phyloP scores from a whole-genome alignment of 2,888 invertebrate species.

The Drosophila longiperda region DNA sequence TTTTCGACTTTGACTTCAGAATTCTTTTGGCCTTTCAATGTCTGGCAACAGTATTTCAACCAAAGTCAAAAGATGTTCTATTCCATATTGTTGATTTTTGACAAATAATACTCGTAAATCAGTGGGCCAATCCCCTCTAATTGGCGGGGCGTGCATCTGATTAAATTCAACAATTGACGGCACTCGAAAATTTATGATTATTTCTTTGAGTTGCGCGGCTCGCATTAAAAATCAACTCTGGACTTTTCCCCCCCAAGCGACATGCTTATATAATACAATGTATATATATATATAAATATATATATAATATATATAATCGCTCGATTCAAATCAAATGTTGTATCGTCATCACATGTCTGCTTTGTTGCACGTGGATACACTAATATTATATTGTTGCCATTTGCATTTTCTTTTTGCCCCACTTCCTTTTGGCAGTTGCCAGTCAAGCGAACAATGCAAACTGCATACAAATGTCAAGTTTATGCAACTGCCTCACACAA shows the following conservation, averaged over 20 bases:
- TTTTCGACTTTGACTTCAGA: conserved; percentile 45
- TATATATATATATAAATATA: background rate
- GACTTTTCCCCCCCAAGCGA: conserved; percentile 29
- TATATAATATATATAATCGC: conserved; percentile 7
- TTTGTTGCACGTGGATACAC: conserved; percentile 1
- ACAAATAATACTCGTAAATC: conserved; percentile 42
- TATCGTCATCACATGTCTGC: background rate
- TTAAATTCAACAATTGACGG: conserved; percentile 42
- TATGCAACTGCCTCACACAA: background rate
- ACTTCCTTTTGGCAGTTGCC: conserved; percentile 49
- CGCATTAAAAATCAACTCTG: conserved; percentile 44
- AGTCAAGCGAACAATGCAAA: conserved; percentile 36
- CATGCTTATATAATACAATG: background rate
- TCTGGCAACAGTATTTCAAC: background rate
- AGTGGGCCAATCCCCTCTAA: conserved; percentile 44
- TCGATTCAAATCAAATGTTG: conserved; percentile 27
- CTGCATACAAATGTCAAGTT: conserved; percentile 61
- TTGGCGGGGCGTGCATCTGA: conserved; percentile 43
- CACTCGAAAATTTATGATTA: conserved; percentile 50
- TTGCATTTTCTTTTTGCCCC: conserved; percentile 46
- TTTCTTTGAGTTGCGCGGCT: conserved; percentile 30
- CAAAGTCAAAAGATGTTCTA: conserved; percentile 22
- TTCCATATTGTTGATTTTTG: conserved; percentile 8
- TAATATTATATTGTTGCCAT: conserved; percentile 18
- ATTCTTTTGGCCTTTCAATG: conserved; percentile 34